These are phyloP conservation scores for Polypedilum pembai DNA, from an alignment of 1,140 invertebrate species.

Conservation along the genomic window DNA sequence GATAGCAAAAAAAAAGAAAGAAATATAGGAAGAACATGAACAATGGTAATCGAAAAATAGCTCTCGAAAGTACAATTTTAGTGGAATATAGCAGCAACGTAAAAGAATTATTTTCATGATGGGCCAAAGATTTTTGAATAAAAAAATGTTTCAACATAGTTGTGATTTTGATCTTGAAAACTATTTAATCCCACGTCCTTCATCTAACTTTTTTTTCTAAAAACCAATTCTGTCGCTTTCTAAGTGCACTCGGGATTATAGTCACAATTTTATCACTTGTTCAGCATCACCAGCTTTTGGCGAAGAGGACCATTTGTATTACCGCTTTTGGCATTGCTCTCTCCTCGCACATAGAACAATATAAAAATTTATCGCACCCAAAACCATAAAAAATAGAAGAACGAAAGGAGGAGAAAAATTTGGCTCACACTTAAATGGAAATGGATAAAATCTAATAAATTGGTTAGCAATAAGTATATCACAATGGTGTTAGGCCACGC, in stretches of 20 bases:
- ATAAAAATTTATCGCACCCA: conserved; percentile 17
- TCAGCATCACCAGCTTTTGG: conserved; percentile 10
- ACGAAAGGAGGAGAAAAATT: not conserved
- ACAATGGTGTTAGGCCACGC: conserved; percentile 5
- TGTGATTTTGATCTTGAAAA: not conserved
- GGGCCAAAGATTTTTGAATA: no score
- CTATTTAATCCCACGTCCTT: conserved; percentile 5
- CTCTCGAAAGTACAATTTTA: not conserved
- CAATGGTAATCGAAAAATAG: not conserved
- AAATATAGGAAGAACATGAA: not conserved
- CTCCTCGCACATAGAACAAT: not conserved
- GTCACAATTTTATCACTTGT: conserved; percentile 12
- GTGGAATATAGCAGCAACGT: no score
- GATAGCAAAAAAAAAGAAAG: not conserved
- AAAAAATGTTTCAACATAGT: not conserved
- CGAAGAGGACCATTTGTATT: not conserved
- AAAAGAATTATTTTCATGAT: no score
- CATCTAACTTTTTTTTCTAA: not conserved
- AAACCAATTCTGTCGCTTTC: not conserved
- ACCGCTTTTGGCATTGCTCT: not conserved
- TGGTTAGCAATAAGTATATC: conserved; percentile 18
- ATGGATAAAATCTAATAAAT: conserved; percentile 19
- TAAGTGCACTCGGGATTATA: not conserved
- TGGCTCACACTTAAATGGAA: not conserved
- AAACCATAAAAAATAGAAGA: not conserved